phyloP scores from a whole-genome alignment of 2,113 vertebrate species.

The Calidris pygmaea region DNA sequence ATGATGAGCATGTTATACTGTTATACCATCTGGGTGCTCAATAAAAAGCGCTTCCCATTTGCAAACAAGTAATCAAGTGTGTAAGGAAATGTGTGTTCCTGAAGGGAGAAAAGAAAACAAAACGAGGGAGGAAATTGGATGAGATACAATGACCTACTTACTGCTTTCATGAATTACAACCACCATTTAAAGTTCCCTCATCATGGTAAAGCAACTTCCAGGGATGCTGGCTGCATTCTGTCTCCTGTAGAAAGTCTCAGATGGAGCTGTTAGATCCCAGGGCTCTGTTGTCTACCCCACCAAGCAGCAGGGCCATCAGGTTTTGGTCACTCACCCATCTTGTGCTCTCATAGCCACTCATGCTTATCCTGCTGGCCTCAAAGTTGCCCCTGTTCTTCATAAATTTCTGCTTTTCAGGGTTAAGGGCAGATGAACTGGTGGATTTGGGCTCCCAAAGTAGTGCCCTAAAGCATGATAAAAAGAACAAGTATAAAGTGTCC shows the following conservation, averaged over 20 bases:
- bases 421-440: background rate
- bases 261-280: background rate
- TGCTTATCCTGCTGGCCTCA: background rate
- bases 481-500: no score
- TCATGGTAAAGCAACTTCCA: background rate
- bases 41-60: background rate
- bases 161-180: background rate
- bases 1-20: background rate
- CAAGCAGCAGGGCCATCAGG: background rate
- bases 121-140: background rate
- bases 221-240: background rate
- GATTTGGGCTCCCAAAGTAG: background rate
- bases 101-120: background rate
- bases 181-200: background rate
- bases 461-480: background rate
- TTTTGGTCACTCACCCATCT: background rate
- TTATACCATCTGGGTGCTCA: background rate
- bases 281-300: background rate
- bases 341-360: background rate
- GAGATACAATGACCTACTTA: background rate
- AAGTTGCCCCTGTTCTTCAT: background rate
- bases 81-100: background rate
- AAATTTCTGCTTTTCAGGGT: background rate
- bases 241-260: background rate
- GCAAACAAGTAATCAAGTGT: conserved; percentile 5